Conservation (phyloP, 2,113 vertebrate species). For the Pantherophis guttatus region DNA sequence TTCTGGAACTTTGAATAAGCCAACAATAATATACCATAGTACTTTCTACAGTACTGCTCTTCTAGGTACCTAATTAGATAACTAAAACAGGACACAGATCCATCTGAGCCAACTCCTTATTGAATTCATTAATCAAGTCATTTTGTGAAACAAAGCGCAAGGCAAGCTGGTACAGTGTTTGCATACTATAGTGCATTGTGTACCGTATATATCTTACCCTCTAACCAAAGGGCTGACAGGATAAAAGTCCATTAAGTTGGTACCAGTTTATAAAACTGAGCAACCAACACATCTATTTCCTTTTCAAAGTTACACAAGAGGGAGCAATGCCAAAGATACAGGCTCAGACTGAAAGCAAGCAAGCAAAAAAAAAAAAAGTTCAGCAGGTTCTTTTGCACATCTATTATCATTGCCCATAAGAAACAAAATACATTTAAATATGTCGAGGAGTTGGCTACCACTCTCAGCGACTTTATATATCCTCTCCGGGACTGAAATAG, state of each 20-base stretch:
- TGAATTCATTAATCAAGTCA: not conserved
- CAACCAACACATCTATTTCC: not conserved
- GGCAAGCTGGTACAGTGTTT: not conserved
- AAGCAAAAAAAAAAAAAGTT: no score
- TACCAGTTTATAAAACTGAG: not conserved
- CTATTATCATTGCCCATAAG: not conserved
- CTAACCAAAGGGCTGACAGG: not conserved
- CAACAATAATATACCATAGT: not conserved
- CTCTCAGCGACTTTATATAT: not conserved
- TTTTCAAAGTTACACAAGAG: not conserved
- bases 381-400: not conserved
- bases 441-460: not conserved
- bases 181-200: no score
- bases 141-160: not conserved
- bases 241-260: not conserved
- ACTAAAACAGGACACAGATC: not conserved
- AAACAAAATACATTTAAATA: not conserved
- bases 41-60: not conserved
- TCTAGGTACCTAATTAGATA: not conserved
- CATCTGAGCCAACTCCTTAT: not conserved
- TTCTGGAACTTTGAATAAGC: not conserved
- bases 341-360: not conserved
- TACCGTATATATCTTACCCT: not conserved
- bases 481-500: not conserved
- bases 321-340: not conserved